These are phyloP conservation scores for Lerista edwardsae DNA, from an alignment of 2,797 vertebrate genomes.

Conservation along the genomic window DNA sequence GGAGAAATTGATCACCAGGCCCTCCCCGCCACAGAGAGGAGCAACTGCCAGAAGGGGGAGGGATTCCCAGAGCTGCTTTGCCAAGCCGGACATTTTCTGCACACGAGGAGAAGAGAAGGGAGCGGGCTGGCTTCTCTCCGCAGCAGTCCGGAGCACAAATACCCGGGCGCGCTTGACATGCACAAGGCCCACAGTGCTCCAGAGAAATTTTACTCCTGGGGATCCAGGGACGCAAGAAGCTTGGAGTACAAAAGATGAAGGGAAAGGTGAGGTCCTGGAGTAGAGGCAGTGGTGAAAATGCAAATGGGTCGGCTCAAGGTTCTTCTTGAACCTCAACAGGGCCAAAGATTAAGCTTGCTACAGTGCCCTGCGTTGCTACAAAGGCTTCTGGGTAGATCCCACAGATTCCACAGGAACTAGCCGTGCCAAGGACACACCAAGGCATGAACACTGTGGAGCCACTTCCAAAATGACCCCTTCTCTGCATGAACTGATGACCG, in stretches of 20 bases:
- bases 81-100: background rate
- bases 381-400: background rate
- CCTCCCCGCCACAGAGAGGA: background rate
- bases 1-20: slow-evolving; percentile 19
- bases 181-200: background rate
- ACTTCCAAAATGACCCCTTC: background rate
- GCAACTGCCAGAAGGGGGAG: too few relatives aligned
- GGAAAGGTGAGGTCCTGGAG: background rate
- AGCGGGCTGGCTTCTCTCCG: background rate
- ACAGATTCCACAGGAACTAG: too few relatives aligned
- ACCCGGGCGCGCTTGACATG: background rate
- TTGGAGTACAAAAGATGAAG: background rate
- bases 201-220: background rate
- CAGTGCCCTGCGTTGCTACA: too few relatives aligned
- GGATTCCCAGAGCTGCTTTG: background rate
- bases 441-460: too few relatives aligned
- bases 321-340: too few relatives aligned
- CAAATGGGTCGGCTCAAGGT: background rate
- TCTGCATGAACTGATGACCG: background rate
- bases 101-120: too few relatives aligned
- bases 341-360: too few relatives aligned
- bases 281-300: background rate
- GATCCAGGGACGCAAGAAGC: background rate
- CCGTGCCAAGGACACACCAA: too few relatives aligned
- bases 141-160: too few relatives aligned